Evolutionary conservation across 2,113 vertebrate genomes (phyloP), one percentile per base, ranked within the genome.

Genomic region (Urocolius indicus): DNA sequence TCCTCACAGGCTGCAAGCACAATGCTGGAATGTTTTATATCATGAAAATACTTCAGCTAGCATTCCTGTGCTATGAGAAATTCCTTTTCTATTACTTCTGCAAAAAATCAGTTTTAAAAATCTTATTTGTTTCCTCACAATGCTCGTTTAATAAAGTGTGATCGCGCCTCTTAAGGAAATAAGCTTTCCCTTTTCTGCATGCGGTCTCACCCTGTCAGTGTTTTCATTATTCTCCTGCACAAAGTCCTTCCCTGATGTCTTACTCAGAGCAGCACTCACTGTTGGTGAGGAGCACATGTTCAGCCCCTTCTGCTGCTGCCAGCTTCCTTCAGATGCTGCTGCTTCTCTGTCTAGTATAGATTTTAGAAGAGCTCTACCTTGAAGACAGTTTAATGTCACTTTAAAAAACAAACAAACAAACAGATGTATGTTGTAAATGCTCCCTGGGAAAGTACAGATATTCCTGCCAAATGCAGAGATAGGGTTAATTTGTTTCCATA

Each of bases 231-330:
- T 94, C 58, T 62, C n/a, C 54, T 49, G 14, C 0, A 1, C 26
- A 43, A 65, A 77, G 48, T 68, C 68, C 62, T 75, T 59, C 71
- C 51, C 38, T 34, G 27, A 65, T 11, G 62, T 54, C 69, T 86
- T n/a, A 72, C 74, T 92, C 2, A 1, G 59, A 77, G 74, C 32
- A 88, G 80, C 36, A 3, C 87, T 73, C 36, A 5, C 2, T 51
- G 62, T 58, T 67, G 14, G 8, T 0, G 1, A 18, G 48, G 41
- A 87, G 76, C 38, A 3, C 0, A 0, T 11, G 3, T 51, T 57
- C 71, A 86, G 73, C 36, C 19, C 0, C 2, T 45, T 30, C 30
- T 77, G 24, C 46, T 34, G 26, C 32, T 0, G 2, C 15, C 6
- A 5, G 71, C 63, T 83, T 72, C 67, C n/a, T 65, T 41, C 55